phyloP scores from a whole-genome alignment of 2,888 invertebrate species.

The Autographa gamma region DNA sequence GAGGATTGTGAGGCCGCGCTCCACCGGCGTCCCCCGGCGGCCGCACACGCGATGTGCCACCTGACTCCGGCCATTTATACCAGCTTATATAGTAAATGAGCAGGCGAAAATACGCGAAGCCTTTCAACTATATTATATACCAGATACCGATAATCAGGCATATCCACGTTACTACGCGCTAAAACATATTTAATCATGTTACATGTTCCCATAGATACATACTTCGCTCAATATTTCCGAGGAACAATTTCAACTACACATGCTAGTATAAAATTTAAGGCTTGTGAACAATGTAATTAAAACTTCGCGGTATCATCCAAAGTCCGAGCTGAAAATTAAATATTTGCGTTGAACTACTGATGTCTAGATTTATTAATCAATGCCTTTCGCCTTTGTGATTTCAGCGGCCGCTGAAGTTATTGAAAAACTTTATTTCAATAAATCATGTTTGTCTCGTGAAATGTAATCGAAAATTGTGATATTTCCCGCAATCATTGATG shows the following conservation, averaged over 20 bases:
- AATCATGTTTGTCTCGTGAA: background rate
- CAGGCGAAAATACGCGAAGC: conserved; percentile 44
- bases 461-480: background rate
- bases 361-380: background rate
- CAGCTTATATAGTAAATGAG: conserved; percentile 59
- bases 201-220: background rate
- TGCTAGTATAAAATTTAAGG: conserved; percentile 6
- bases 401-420: background rate
- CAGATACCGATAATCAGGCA: background rate
- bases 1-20: conserved; percentile 71
- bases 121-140: conserved; percentile 31
- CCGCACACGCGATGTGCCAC: conserved; percentile 78
- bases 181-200: background rate
- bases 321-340: conserved; percentile 9
- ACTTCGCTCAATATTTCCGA: background rate
- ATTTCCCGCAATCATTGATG: conserved; percentile 15
- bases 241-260: conserved; percentile 2
- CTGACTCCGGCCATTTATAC: conserved; percentile 71
- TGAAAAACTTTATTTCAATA: background rate
- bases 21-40: conserved; percentile 70
- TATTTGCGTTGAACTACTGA: conserved; percentile 3
- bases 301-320: conserved; percentile 11
- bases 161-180: background rate
- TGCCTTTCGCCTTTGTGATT: background rate
- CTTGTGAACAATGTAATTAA: conserved; percentile 9